A percentile compares a stretch with the other conserved stretches of the same genome.
Conservation (phyloP, 2,797 vertebrate species). For the Onychomys arenicola region DNA sequence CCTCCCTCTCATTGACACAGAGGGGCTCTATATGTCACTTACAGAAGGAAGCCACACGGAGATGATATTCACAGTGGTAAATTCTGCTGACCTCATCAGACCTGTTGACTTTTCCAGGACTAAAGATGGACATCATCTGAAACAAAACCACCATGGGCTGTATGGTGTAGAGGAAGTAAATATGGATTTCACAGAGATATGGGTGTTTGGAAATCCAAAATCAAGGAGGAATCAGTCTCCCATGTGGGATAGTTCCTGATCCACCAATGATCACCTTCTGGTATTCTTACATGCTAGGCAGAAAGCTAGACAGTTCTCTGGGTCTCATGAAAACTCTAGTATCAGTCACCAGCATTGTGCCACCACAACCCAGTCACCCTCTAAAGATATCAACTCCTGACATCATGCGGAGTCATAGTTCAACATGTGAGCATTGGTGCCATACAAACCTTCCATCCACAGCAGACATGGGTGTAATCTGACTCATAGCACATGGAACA, state of each 20-base stretch:
- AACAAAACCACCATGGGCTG: neutral
- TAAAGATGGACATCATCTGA: neutral
- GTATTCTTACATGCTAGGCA: neutral
- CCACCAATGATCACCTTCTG: neutral
- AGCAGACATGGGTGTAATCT: fast-evolving
- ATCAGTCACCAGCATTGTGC: neutral
- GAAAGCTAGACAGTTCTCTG: neutral
- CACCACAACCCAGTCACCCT: neutral
- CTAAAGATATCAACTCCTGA: neutral
- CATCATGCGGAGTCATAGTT: too few relatives aligned
- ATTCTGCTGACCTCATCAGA: neutral
- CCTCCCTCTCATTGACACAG: neutral
- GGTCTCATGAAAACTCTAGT: too few relatives aligned
- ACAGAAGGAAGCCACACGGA: neutral
- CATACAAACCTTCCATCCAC: neutral
- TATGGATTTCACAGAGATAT: neutral
- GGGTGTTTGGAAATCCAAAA: neutral
- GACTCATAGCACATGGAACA: neutral
- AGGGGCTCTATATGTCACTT: neutral
- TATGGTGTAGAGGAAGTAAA: neutral
- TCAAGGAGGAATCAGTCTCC: neutral
- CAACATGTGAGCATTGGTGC: neutral
- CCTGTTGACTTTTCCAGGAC: neutral
- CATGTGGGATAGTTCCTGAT: neutral
- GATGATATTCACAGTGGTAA: neutral